phyloP scores from a whole-genome alignment of 2,888 invertebrate species.

The Hipparchia sbordonii region DNA sequence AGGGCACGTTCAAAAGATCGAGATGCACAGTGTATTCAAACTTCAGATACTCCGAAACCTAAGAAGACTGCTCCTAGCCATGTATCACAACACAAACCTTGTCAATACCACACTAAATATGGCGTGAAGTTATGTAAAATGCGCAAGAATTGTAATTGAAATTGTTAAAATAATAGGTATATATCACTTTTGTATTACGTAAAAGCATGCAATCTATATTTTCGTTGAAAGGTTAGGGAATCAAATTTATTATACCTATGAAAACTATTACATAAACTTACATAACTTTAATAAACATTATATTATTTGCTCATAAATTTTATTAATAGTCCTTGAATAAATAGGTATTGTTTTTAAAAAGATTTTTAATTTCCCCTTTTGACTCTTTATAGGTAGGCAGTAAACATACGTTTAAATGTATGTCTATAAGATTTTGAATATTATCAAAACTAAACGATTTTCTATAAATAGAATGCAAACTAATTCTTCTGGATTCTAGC shows the following conservation, averaged over 20 bases:
- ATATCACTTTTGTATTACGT: neutral
- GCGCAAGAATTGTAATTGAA: conserved; percentile 13
- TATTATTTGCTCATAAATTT: neutral
- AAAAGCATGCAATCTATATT: conserved; percentile 8
- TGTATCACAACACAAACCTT: neutral
- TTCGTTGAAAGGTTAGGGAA: neutral
- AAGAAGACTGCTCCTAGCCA: neutral
- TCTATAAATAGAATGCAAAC: too few relatives aligned
- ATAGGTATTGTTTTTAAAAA: neutral
- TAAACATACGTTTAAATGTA: too few relatives aligned
- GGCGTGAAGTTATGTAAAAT: conserved; percentile 15
- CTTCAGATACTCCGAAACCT: neutral
- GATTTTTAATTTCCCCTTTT: neutral
- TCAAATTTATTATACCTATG: neutral
- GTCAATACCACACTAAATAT: conserved; percentile 16
- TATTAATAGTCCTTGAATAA: neutral
- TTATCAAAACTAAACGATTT: too few relatives aligned
- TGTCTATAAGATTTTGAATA: too few relatives aligned
- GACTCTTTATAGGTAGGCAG: too few relatives aligned
- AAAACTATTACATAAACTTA: neutral
- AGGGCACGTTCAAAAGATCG: neutral
- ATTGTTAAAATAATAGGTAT: neutral
- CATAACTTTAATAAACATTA: neutral
- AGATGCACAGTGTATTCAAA: neutral
- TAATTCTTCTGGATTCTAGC: too few relatives aligned